Percentiles rank a stretch among this genome's conserved stretches.
Conservation (phyloP, 2,113 vertebrate species). For the Addax nasomaculatus region DNA sequence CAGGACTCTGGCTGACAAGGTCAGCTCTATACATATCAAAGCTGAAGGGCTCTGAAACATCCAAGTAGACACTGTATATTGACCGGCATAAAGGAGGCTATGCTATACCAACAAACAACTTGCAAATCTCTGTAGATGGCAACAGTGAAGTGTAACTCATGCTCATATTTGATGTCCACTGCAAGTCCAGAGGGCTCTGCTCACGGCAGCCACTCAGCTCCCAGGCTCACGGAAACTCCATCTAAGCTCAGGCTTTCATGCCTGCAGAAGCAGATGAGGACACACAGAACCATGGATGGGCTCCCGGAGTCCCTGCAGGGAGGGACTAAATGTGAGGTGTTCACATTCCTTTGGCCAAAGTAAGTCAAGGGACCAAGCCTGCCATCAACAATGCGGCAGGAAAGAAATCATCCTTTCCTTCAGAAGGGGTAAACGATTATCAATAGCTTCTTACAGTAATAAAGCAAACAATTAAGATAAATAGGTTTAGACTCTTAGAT, state of each 20-base stretch:
- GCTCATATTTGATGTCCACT: neutral
- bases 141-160: neutral
- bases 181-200: neutral
- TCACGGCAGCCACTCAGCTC: neutral
- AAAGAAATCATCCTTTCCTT: neutral
- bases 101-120: neutral
- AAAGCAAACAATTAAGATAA: neutral
- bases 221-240: neutral
- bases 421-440: neutral
- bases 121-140: no score
- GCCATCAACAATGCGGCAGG: neutral
- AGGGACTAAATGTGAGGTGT: neutral
- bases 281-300: neutral
- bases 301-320: neutral
- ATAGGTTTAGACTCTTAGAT: neutral
- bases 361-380: neutral
- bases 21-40: neutral
- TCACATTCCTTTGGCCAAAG: neutral
- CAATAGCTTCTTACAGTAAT: neutral
- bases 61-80: neutral
- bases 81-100: neutral
- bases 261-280: neutral
- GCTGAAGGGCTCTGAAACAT: neutral
- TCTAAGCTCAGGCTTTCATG: neutral
- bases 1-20: neutral